Conservation (phyloP, 2,797 vertebrate genomes). For the Emydoidea blandingii region DNA sequence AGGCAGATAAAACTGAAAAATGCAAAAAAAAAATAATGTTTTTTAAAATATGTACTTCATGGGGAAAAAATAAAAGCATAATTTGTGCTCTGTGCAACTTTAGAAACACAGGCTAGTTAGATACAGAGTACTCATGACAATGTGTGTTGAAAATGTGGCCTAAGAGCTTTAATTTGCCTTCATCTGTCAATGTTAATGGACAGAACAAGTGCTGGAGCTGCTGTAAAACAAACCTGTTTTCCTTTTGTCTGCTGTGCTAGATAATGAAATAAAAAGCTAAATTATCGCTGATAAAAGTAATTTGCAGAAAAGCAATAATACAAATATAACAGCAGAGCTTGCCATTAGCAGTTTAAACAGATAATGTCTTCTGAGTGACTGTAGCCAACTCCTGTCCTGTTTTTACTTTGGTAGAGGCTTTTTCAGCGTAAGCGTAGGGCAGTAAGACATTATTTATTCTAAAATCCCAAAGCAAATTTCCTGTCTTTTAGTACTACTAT, state of each 20-base stretch:
- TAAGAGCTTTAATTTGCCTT: slow-evolving; percentile 74
- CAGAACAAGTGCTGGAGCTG: slow-evolving; percentile 72
- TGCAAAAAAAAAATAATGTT: not conserved
- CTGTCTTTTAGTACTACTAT: not conserved
- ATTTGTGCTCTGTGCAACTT: not conserved
- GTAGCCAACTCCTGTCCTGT: slow-evolving; percentile 52
- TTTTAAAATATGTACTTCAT: not conserved
- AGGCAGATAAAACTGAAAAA: not conserved
- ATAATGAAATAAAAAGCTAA: slow-evolving; percentile 83
- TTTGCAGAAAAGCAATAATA: slow-evolving; percentile 78
- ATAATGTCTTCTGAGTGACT: slow-evolving; percentile 70
- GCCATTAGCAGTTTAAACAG: slow-evolving; percentile 77
- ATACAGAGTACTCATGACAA: slow-evolving; percentile 39
- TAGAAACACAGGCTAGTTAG: slow-evolving; percentile 25
- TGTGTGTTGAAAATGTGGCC: slow-evolving; percentile 57
- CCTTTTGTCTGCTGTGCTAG: slow-evolving; percentile 76
- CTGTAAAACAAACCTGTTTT: slow-evolving; percentile 79
- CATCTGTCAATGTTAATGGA: slow-evolving; percentile 75
- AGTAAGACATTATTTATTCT: not conserved
- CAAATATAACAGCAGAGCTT: slow-evolving; percentile 77
- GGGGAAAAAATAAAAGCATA: slow-evolving; percentile 8
- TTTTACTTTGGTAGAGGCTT: not conserved
- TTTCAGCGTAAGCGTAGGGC: not conserved
- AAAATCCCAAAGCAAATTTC: slow-evolving; percentile 11
- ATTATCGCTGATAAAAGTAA: slow-evolving; percentile 82